Conservation (phyloP, 2,797 vertebrate genomes). For the Hybognathus amarus region DNA sequence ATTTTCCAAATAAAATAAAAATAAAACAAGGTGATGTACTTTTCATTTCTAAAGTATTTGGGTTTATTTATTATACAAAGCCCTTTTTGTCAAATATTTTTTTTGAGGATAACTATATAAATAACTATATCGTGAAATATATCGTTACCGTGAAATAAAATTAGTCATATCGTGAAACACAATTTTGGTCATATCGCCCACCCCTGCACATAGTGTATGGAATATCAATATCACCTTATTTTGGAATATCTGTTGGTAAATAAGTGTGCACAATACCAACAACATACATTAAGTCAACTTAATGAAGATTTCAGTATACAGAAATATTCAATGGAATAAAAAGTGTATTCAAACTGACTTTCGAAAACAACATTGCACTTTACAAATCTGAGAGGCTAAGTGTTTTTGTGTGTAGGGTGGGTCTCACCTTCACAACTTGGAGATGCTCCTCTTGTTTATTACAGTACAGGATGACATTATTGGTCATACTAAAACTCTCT, state of each 20-base stretch:
- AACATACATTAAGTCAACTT: neutral
- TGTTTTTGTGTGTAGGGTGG: neutral
- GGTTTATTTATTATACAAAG: no score
- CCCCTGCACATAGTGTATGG: neutral
- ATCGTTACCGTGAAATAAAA: no score
- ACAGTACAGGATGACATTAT: constrained; percentile 89
- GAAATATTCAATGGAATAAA: no score
- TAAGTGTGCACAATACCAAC: neutral
- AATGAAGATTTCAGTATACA: neutral
- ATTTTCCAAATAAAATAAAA: no score
- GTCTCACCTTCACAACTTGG: constrained; percentile 82
- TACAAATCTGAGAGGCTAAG: neutral
- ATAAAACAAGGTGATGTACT: no score
- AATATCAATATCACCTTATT: neutral
- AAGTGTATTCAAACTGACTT: neutral
- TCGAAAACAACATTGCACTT: neutral
- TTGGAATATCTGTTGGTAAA: neutral
- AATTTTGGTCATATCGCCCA: no score
- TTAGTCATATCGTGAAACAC: no score
- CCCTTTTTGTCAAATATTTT: no score
- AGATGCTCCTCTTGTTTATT: constrained; percentile 81
- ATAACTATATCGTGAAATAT: no score
- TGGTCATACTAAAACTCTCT: constrained; percentile 93
- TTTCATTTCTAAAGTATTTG: no score
- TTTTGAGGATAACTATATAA: no score